Evolutionary conservation across 2,113 vertebrate species (phyloP), one percentile per base, ranked within the genome.

Genomic region (Cyanistes caeruleus): DNA sequence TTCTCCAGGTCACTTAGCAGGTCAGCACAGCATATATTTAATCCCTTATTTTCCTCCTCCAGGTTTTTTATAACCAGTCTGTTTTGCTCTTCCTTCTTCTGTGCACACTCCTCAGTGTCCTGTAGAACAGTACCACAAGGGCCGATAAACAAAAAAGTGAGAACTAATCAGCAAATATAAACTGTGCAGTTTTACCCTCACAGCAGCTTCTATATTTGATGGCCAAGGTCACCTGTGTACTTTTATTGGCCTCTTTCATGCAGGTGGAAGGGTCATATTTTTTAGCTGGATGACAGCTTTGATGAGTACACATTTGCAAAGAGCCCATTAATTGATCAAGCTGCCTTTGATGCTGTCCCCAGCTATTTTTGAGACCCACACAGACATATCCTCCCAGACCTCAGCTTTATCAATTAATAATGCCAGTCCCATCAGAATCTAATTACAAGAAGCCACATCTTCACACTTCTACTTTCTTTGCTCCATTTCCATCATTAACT

Each of bases 341-440:
- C 98, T 98, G 98, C 98, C 99, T 99, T 99, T 99, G 99, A 99
- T 99, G 99, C 98, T 98, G 99, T 99, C 99, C 99, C 98, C 98
- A 98, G 98, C 98, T 98, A 98, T 98, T 98, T 98, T 98, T 98
- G 98, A 99, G 99, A 99, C 98, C 98, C 97, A 98, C 98, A 98
- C 98, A 99, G 98, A 98, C 98, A 98, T 97, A 98, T 98, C 98
- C 98, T 98, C 98, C 98, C 98, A 99, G 99, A 99, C 98, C 98
- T 98, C 97, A 92, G 98, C 98, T 99, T 99, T 99, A 99, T 99
- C 98, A 99, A 99, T 99, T 99, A 99, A 99, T 99, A 99, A 99
- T 99, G 98, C 97, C 93, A 97, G 98, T 99, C 99, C 99, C 99
- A 99, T 98, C 99, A 98, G 98, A 99, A 98, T 98, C 98, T 99